phyloP scores from a whole-genome alignment of 2,113 vertebrate species.

The Phocoena phocoena region DNA sequence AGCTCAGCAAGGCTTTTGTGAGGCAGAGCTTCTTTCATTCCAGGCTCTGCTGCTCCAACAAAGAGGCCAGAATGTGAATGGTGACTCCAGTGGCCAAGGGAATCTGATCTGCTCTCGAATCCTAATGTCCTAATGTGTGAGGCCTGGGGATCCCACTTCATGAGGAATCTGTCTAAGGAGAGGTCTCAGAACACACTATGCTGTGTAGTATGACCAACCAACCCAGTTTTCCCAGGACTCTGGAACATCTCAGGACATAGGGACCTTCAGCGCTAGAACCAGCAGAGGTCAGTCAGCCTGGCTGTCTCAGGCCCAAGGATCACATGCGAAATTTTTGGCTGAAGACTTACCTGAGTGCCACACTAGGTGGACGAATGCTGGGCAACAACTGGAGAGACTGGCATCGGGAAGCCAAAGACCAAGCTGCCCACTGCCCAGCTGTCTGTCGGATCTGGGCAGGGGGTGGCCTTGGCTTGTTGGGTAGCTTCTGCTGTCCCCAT shows the following conservation, averaged over 20 bases:
- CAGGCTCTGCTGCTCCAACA: not conserved
- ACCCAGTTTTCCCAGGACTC: not conserved
- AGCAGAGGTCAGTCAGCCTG: not conserved
- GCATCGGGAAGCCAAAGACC: not conserved
- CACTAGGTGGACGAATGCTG: not conserved
- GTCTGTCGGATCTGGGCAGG: not conserved
- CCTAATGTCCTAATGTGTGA: not conserved
- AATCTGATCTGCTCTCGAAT: not conserved
- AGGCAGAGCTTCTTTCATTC: conserved; percentile 29
- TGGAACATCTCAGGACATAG: not conserved
- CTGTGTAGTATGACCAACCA: not conserved
- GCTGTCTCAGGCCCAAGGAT: not conserved
- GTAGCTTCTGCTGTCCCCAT: not conserved
- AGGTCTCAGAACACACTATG: not conserved
- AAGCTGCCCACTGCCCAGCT: not conserved
- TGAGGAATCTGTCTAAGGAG: not conserved
- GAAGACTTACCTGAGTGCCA: not conserved
- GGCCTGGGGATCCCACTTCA: not conserved
- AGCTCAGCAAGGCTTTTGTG: conserved; percentile 46
- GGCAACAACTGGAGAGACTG: not conserved
- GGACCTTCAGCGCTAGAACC: not conserved
- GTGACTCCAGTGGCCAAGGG: not conserved
- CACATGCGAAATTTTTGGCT: not conserved
- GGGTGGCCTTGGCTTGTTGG: not conserved
- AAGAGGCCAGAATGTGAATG: not conserved